phyloP scores from a whole-genome alignment of 2,113 vertebrate genomes.

The Neodontobutis hainanensis region DNA sequence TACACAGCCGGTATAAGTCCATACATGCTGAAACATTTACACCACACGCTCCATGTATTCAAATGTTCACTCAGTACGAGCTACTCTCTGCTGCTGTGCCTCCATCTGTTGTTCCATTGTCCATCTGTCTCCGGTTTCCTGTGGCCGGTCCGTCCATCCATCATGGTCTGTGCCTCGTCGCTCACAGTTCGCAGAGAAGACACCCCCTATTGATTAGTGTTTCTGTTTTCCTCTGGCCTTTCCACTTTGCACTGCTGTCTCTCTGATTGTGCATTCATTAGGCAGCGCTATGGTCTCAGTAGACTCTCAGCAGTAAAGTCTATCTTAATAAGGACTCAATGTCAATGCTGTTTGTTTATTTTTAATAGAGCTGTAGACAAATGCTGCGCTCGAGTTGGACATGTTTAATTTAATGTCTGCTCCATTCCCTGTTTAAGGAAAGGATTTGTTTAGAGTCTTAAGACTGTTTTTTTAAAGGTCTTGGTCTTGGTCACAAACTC shows the following conservation, averaged over 20 bases:
- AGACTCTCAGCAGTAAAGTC: constrained; percentile 1
- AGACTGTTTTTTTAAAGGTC: too few species aligned
- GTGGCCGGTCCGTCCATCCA: constrained; percentile 18
- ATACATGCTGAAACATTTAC: too few species aligned
- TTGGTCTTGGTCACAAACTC: too few species aligned
- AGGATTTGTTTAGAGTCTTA: too few species aligned
- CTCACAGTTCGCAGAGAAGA: constrained; percentile 26
- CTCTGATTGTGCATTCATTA: constrained; percentile 6
- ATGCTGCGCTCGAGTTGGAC: neutral
- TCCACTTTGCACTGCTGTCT: constrained; percentile 5
- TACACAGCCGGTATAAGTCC: too few species aligned
- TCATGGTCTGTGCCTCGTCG: neutral
- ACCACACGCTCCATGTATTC: too few species aligned
- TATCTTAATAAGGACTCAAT: constrained; percentile 25
- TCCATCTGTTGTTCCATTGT: constrained; percentile 48
- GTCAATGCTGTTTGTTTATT: neutral
- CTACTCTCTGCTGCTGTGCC: constrained; percentile 26
- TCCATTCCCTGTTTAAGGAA: too few species aligned
- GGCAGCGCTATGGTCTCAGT: neutral
- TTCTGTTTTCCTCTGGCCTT: constrained; percentile 18
- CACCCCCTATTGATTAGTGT: constrained; percentile 26
- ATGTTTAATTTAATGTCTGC: too few species aligned
- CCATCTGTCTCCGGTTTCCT: constrained; percentile 56
- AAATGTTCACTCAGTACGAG: too few species aligned
- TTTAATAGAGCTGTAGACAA: neutral